A percentile compares a stretch with the other conserved stretches of the same genome.
phyloP scores from a whole-genome alignment of 2,888 invertebrate genomes.

The Galerucella calmariensis region DNA sequence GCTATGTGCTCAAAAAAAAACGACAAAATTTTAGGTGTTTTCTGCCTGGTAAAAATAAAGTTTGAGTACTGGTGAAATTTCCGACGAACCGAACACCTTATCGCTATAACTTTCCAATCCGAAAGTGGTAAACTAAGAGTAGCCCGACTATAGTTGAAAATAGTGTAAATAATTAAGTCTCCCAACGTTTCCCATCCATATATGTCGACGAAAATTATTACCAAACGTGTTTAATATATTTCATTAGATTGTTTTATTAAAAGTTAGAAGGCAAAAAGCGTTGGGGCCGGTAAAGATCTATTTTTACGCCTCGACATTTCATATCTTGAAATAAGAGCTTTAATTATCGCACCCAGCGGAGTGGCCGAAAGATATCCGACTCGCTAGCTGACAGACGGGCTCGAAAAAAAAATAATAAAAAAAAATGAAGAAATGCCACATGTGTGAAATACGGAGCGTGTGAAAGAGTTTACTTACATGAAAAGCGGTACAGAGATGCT shows the following conservation, averaged over 20 bases:
- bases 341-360: constrained; percentile 51
- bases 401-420: constrained; percentile 44
- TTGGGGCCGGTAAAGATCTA: constrained; percentile 43
- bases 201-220: constrained; percentile 1
- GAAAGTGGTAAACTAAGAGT: too few species aligned
- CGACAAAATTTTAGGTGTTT: too few species aligned
- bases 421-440: constrained; percentile 53
- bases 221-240: constrained; percentile 20
- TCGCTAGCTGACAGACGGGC: constrained; percentile 51
- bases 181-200: not conserved
- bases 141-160: too few species aligned
- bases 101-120: too few species aligned
- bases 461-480: constrained; percentile 55
- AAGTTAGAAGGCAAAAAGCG: constrained; percentile 34
- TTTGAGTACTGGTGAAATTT: too few species aligned
- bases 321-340: constrained; percentile 46
- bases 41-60: too few species aligned
- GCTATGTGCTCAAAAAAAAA: too few species aligned
- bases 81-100: too few species aligned
- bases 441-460: constrained; percentile 55
- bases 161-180: not conserved
- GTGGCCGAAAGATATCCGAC: constrained; percentile 53
- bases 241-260: constrained; percentile 20
- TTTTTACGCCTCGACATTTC: constrained; percentile 44
- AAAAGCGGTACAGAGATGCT: constrained; percentile 48